Conservation (phyloP, 2,113 vertebrate genomes). For the Tyto alba region DNA sequence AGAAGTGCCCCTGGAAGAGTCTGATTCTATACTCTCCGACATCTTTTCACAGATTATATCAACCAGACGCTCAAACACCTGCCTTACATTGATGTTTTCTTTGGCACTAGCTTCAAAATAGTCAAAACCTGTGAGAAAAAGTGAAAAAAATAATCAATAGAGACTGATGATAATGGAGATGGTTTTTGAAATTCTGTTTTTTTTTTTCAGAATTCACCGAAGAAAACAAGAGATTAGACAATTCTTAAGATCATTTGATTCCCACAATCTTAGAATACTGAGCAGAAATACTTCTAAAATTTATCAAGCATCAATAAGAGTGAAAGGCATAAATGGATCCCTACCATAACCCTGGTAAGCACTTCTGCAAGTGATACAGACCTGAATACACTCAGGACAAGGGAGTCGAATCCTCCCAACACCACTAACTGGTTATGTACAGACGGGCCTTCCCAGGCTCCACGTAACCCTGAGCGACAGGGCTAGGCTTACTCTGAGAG, state of each 20-base stretch:
- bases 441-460: background rate
- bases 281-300: background rate
- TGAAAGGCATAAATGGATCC: background rate
- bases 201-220: background rate
- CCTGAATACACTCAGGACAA: background rate
- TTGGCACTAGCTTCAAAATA: constrained; percentile 97
- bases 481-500: background rate
- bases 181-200: background rate
- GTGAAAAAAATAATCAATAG: background rate
- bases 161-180: background rate
- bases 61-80: constrained; percentile 95
- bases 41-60: constrained; percentile 98
- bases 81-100: constrained; percentile 96
- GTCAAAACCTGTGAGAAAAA: constrained; percentile 84
- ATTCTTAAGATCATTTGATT: background rate
- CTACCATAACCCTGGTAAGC: background rate
- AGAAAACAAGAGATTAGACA: background rate
- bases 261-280: background rate
- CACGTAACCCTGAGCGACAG: accelerated
- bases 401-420: accelerated
- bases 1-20: constrained; percentile 76
- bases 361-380: background rate
- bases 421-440: background rate
- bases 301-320: background rate
- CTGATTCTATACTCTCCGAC: constrained; percentile 90